Evolutionary conservation across 2,113 vertebrate species (phyloP).

Genomic region (Festucalex cinctus): DNA sequence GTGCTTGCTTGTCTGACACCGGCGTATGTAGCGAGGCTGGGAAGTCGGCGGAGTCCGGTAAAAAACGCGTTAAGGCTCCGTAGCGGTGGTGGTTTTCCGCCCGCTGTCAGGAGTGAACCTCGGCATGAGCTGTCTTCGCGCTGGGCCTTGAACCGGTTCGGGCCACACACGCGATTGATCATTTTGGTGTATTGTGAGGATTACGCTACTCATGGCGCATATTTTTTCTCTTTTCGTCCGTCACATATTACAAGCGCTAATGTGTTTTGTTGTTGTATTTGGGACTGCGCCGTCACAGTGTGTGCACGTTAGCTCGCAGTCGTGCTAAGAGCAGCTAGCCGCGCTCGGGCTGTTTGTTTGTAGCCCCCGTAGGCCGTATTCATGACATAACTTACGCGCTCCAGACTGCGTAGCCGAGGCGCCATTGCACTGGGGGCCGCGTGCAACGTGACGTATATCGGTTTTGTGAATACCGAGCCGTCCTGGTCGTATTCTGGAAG

Average conservation of each 20-base stretch:
- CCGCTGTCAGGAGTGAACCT: slow-evolving; percentile 54
- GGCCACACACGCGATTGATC: slow-evolving; percentile 30
- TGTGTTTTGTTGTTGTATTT: slow-evolving; percentile 4
- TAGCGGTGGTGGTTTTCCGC: slow-evolving; percentile 33
- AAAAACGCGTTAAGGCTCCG: not conserved
- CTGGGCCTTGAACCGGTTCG: slow-evolving; percentile 60
- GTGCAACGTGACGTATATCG: slow-evolving; percentile 36
- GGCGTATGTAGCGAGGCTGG: slow-evolving; percentile 6
- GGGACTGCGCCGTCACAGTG: slow-evolving; percentile 36
- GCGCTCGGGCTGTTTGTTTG: slow-evolving; percentile 70
- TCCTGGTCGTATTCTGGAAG: slow-evolving; percentile 50
- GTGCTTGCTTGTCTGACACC: not conserved
- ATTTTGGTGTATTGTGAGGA: not conserved
- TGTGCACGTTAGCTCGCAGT: slow-evolving; percentile 42
- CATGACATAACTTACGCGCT: slow-evolving; percentile 65
- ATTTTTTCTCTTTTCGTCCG: not conserved
- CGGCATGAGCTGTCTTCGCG: slow-evolving; percentile 54
- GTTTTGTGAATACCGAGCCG: slow-evolving; percentile 51
- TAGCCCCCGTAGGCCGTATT: slow-evolving; percentile 71
- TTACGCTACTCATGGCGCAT: not conserved
- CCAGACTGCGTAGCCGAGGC: slow-evolving; percentile 48
- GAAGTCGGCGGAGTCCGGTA: not conserved
- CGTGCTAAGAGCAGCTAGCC: slow-evolving; percentile 52
- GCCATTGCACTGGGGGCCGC: slow-evolving; percentile 39
- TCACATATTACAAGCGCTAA: not conserved